phyloP scores from a whole-genome alignment of 2,113 vertebrate genomes.

The Oreochromis niloticus region DNA sequence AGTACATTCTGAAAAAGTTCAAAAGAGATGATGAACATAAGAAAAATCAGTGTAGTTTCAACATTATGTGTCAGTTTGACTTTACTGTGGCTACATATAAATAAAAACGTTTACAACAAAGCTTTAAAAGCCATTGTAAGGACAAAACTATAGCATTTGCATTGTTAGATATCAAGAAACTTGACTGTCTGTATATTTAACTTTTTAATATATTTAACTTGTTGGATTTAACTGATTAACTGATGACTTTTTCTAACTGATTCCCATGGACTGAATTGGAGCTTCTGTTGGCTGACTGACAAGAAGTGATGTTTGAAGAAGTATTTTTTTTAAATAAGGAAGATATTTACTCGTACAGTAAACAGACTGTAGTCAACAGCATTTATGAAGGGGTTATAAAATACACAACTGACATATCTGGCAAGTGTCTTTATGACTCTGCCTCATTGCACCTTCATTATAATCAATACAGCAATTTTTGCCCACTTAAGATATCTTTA shows the following conservation, averaged over 20 bases:
- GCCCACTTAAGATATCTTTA: neutral
- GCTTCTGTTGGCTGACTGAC: neutral
- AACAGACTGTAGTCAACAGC: neutral
- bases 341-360: neutral
- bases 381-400: neutral
- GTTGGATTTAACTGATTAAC: neutral
- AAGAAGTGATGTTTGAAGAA: neutral
- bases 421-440: neutral
- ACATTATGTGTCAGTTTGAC: neutral
- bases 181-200: neutral
- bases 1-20: neutral
- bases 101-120: neutral
- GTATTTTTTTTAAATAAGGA: rapidly evolving
- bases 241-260: neutral
- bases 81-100: neutral
- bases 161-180: neutral
- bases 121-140: neutral
- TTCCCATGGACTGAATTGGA: neutral
- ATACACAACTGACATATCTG: neutral
- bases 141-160: neutral
- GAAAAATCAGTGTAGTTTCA: neutral
- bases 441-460: neutral
- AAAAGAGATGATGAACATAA: neutral
- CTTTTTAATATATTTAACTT: neutral
- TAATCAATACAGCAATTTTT: neutral